phyloP scores from a whole-genome alignment of 2,797 vertebrate species.

The Pangasius macronema region DNA sequence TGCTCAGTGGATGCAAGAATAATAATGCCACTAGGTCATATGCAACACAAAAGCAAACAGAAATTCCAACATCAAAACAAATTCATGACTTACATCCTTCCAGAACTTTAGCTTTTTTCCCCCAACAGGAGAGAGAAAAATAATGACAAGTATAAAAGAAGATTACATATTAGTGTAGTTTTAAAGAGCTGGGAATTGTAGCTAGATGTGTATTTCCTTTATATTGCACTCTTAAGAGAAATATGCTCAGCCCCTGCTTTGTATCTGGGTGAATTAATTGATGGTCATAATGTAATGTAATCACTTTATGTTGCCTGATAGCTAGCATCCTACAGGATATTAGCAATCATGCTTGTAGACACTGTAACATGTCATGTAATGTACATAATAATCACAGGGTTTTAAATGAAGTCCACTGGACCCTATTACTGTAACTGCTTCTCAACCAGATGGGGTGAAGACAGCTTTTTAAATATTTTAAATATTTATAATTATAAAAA shows the following conservation, averaged over 20 bases:
- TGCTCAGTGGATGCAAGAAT: background rate
- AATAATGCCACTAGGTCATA: background rate
- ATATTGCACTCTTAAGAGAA: background rate
- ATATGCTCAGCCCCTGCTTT: background rate
- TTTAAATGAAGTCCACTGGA: background rate
- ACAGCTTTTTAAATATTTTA: background rate
- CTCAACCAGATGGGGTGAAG: background rate
- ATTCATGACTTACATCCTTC: constrained; percentile 88
- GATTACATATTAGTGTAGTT: constrained; percentile 20
- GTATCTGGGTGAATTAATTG: background rate
- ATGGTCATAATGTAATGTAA: background rate
- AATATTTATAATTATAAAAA: background rate
- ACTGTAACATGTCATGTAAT: no score
- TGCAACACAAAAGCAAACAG: constrained; percentile 36
- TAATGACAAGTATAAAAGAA: constrained; percentile 82
- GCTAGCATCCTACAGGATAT: background rate
- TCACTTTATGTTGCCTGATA: background rate
- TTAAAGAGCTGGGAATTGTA: background rate
- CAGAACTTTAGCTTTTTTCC: constrained; percentile 91
- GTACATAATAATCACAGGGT: background rate
- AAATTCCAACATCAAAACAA: background rate
- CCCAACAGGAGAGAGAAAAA: constrained; percentile 84
- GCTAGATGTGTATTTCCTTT: background rate
- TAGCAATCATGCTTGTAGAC: background rate
- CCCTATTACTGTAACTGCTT: background rate